phyloP scores from a whole-genome alignment of 2,888 invertebrate species.

The Nowickia ferox region DNA sequence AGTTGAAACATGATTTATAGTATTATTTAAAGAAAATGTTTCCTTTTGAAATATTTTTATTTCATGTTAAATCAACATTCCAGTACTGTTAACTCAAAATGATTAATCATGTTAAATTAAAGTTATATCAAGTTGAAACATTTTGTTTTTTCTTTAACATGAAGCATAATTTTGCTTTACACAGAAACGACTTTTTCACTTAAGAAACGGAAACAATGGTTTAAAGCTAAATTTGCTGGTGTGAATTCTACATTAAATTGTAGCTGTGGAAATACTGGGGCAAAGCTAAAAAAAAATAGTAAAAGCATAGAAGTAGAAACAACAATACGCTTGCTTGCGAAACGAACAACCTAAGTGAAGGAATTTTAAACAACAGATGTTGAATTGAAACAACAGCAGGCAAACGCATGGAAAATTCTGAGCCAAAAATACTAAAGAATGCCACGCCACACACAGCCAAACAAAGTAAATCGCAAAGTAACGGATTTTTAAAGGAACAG shows the following conservation, averaged over 20 bases:
- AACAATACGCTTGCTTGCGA: conserved; percentile 38
- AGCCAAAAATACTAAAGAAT: conserved; percentile 25
- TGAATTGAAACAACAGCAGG: conserved; percentile 53
- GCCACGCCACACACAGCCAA: neutral
- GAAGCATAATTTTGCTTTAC: too few species aligned
- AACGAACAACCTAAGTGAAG: conserved; percentile 49
- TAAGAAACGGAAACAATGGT: neutral
- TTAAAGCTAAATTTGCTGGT: neutral
- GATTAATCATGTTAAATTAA: too few species aligned
- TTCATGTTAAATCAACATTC: too few species aligned
- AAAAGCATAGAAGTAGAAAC: conserved; percentile 15
- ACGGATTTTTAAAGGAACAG: conserved; percentile 41
- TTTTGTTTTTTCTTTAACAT: too few species aligned
- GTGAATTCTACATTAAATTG: conserved; percentile 30
- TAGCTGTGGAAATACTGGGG: conserved; percentile 32
- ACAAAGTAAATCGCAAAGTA: conserved; percentile 51
- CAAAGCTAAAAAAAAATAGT: conserved; percentile 41
- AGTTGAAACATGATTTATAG: too few species aligned
- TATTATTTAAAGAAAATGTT: too few species aligned
- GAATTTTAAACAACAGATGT: conserved; percentile 61
- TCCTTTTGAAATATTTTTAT: too few species aligned
- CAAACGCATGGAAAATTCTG: conserved; percentile 44
- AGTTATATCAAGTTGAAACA: too few species aligned
- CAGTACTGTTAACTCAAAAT: too few species aligned
- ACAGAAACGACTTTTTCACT: neutral